A percentile compares a stretch with the other conserved stretches of the same genome.
These are phyloP conservation scores for Macropis europaea DNA, from an alignment of 2,888 invertebrate genomes.

Conservation along the genomic window DNA sequence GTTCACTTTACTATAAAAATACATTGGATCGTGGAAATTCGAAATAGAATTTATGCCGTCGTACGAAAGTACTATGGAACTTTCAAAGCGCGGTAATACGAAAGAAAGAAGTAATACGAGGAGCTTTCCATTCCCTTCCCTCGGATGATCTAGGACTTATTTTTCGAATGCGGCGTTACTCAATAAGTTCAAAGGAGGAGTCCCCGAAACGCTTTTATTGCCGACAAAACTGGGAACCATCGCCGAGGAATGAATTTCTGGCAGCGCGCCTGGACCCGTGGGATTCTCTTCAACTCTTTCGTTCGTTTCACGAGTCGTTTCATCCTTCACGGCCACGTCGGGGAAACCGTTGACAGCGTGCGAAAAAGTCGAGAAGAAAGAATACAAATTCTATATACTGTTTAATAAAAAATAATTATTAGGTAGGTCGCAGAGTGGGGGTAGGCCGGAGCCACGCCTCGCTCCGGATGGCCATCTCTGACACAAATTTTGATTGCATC, in stretches of 20 bases:
- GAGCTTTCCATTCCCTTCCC: neutral
- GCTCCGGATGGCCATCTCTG: no score
- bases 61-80: neutral
- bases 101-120: neutral
- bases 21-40: neutral
- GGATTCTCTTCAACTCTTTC: conserved; percentile 27
- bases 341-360: neutral
- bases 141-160: neutral
- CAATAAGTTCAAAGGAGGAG: conserved; percentile 26
- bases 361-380: neutral
- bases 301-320: conserved; percentile 30
- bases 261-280: conserved; percentile 6
- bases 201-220: conserved; percentile 22
- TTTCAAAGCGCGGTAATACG: neutral
- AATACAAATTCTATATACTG: no score
- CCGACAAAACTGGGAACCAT: conserved; percentile 33
- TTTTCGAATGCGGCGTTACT: conserved; percentile 17
- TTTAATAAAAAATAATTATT: no score
- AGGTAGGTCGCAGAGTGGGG: no score
- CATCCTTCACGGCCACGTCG: neutral
- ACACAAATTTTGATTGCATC: no score
- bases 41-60: neutral
- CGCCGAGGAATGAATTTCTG: conserved; percentile 8
- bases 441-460: no score
- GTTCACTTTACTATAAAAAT: neutral